Conservation (phyloP, 1,140 invertebrate species). For the Andrena cerasifolii region DNA sequence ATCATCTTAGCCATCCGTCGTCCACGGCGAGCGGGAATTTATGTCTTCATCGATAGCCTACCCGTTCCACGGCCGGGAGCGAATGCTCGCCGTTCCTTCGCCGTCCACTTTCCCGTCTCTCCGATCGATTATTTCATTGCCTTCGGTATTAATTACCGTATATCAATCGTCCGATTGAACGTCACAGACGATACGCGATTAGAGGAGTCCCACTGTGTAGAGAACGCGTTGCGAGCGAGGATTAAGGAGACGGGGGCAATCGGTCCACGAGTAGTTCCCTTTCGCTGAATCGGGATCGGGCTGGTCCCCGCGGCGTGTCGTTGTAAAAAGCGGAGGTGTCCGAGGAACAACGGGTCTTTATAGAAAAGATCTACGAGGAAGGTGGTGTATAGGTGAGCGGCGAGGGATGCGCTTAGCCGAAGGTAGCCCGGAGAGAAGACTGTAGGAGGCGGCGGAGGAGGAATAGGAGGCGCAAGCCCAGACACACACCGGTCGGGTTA, state of each 20-base stretch:
- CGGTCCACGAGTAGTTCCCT: not conserved
- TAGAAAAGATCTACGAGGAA: slow-evolving; percentile 40
- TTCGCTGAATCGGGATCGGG: not conserved
- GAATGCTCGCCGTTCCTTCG: slow-evolving; percentile 12
- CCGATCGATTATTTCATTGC: slow-evolving; percentile 29
- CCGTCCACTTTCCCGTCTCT: not conserved
- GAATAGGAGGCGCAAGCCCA: slow-evolving; percentile 66
- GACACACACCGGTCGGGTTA: slow-evolving; percentile 78
- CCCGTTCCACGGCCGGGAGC: slow-evolving; percentile 43
- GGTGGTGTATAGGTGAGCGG: not conserved
- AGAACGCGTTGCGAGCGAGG: no score
- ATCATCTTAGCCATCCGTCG: slow-evolving; percentile 55
- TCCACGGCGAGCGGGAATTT: slow-evolving; percentile 39
- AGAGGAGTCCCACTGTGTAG: no score
- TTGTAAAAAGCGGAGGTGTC: slow-evolving; percentile 28
- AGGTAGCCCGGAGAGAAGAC: slow-evolving; percentile 47
- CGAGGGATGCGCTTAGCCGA: slow-evolving; percentile 12
- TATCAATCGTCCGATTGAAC: not conserved
- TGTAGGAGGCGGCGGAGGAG: slow-evolving; percentile 42
- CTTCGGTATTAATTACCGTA: not conserved
- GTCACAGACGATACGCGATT: no score
- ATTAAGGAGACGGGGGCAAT: not conserved
- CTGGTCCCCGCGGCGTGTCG: not conserved
- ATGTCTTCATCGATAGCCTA: slow-evolving; percentile 50
- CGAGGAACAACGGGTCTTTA: slow-evolving; percentile 31